Evolutionary conservation across 2,113 vertebrate species (phyloP).

Genomic region (Tamias sibiricus): DNA sequence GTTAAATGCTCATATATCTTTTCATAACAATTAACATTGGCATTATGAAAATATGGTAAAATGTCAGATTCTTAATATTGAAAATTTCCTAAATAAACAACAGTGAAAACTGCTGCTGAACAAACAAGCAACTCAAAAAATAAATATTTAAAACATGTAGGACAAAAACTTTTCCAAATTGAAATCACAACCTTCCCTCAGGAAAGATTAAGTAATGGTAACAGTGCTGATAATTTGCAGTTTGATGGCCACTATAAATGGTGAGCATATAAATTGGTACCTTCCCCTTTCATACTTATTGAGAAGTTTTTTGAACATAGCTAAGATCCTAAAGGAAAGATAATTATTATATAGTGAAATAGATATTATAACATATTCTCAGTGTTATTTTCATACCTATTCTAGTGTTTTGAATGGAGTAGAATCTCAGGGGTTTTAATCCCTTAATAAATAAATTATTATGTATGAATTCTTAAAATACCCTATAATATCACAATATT

Average conservation of each 20-base stretch:
- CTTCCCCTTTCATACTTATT: neutral
- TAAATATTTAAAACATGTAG: neutral
- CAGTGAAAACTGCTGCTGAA: neutral
- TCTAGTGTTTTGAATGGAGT: neutral
- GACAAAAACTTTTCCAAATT: neutral
- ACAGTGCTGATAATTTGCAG: neutral
- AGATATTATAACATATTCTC: neutral
- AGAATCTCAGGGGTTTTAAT: neutral
- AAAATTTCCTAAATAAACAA: slow-evolving; percentile 15
- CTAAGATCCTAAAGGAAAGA: neutral
- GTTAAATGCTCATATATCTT: neutral
- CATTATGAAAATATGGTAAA: neutral
- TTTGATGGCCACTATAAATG: neutral
- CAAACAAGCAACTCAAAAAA: neutral
- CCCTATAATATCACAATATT: neutral
- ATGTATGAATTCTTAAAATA: neutral
- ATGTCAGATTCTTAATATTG: neutral
- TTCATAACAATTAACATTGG: neutral
- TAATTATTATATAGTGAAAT: neutral
- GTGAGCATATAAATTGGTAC: neutral
- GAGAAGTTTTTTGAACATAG: neutral
- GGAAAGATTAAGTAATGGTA: neutral
- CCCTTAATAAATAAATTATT: neutral
- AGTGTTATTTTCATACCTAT: neutral
- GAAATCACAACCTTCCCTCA: neutral